These are phyloP conservation scores for Tyria jacobaeae DNA, from an alignment of 2,888 invertebrate genomes.

Conservation along the genomic window DNA sequence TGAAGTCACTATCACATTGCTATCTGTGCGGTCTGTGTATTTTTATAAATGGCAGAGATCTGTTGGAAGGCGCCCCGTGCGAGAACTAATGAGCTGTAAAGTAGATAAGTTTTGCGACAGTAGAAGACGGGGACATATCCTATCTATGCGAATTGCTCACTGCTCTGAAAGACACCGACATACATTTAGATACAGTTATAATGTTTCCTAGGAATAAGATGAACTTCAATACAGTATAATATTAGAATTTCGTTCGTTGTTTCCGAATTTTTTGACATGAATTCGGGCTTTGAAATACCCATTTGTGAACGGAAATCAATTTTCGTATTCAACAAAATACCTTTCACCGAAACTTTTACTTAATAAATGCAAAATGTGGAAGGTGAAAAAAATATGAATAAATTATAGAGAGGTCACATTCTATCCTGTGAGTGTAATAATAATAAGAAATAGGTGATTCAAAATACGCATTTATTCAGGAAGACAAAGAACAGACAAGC, in stretches of 20 bases:
- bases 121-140: constrained; percentile 76
- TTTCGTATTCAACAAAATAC: constrained; percentile 41
- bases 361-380: constrained; percentile 40
- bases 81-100: constrained; percentile 86
- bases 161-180: constrained; percentile 62
- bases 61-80: constrained; percentile 73
- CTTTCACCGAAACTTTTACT: constrained; percentile 35
- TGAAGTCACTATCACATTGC: constrained; percentile 80
- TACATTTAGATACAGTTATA: constrained; percentile 55
- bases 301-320: constrained; percentile 46
- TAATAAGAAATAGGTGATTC: constrained; percentile 74
- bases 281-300: constrained; percentile 27
- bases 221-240: constrained; percentile 38
- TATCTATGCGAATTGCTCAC: constrained; percentile 75
- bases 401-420: constrained; percentile 57
- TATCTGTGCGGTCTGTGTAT: constrained; percentile 76
- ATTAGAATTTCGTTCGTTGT: constrained; percentile 22
- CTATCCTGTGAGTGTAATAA: constrained; percentile 62
- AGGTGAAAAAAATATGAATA: constrained; percentile 48
- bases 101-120: constrained; percentile 84
- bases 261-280: constrained; percentile 24
- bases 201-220: constrained; percentile 53
- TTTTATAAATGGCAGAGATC: constrained; percentile 83
- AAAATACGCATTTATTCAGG: constrained; percentile 76
- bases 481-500: constrained; percentile 76